Evolutionary conservation across 2,113 vertebrate genomes (phyloP).

Genomic region (Anhinga anhinga): DNA sequence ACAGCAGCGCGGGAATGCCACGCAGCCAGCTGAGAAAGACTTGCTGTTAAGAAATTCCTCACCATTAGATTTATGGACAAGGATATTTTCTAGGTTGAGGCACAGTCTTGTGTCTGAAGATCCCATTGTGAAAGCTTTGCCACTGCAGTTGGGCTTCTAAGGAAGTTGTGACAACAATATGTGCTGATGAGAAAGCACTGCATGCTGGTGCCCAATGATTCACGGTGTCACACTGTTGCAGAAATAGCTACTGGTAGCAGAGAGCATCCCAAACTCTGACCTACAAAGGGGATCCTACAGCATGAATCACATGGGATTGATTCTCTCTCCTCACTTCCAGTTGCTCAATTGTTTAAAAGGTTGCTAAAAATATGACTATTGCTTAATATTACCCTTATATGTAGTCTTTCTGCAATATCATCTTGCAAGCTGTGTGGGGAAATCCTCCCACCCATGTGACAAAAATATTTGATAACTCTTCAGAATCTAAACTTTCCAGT

Average conservation of each 20-base stretch:
- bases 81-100: not conserved
- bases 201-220: not conserved
- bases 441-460: constrained; percentile 15
- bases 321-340: not conserved
- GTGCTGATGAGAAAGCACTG: not conserved
- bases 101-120: not conserved
- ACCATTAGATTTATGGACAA: not conserved
- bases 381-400: constrained; percentile 20
- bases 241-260: constrained; percentile 8
- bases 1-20: not conserved
- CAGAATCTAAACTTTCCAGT: not conserved
- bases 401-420: not conserved
- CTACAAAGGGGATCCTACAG: not conserved
- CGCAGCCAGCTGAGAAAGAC: not conserved
- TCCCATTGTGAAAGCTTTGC: not conserved
- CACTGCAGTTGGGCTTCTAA: not conserved
- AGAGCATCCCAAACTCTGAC: constrained; percentile 1
- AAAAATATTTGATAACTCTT: not conserved
- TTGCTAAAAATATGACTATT: constrained; percentile 41
- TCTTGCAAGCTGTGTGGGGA: constrained; percentile 1
- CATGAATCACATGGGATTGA: not conserved
- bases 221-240: not conserved
- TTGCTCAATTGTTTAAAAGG: not conserved
- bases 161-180: not conserved
- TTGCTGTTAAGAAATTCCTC: not conserved